phyloP scores from a whole-genome alignment of 2,888 invertebrate species.

The Mythimna vitellina region DNA sequence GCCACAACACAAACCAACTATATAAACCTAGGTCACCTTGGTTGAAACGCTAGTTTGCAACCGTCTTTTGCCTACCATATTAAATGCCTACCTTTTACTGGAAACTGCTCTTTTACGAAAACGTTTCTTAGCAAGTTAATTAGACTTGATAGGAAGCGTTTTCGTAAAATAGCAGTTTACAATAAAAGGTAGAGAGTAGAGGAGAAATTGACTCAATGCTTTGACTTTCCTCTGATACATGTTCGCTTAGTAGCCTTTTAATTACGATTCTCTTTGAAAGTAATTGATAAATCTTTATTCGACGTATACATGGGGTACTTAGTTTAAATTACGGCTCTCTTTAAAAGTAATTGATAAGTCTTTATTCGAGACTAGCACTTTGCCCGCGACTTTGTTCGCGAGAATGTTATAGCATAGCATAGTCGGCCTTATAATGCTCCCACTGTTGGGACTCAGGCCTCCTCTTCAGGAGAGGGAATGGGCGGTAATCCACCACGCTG shows the following conservation, averaged over 20 bases:
- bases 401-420: no score
- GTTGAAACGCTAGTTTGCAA: no score
- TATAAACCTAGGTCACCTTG: no score
- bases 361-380: slow-evolving; percentile 6
- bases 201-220: slow-evolving; percentile 4
- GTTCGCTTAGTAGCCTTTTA: slow-evolving; percentile 19
- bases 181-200: not conserved
- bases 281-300: slow-evolving; percentile 31
- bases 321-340: slow-evolving; percentile 24
- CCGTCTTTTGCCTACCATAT: no score
- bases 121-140: not conserved
- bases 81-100: not conserved
- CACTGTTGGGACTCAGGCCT: no score
- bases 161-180: not conserved
- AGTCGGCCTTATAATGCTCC: no score
- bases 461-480: no score
- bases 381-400: no score
- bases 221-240: slow-evolving; percentile 10
- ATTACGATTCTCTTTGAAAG: slow-evolving; percentile 25
- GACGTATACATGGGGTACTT: not conserved
- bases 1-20: no score
- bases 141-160: not conserved
- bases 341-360: slow-evolving; percentile 24
- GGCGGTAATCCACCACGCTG: no score
- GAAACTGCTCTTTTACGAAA: not conserved